phyloP scores from a whole-genome alignment of 2,113 vertebrate species.

The Pavo muticus region DNA sequence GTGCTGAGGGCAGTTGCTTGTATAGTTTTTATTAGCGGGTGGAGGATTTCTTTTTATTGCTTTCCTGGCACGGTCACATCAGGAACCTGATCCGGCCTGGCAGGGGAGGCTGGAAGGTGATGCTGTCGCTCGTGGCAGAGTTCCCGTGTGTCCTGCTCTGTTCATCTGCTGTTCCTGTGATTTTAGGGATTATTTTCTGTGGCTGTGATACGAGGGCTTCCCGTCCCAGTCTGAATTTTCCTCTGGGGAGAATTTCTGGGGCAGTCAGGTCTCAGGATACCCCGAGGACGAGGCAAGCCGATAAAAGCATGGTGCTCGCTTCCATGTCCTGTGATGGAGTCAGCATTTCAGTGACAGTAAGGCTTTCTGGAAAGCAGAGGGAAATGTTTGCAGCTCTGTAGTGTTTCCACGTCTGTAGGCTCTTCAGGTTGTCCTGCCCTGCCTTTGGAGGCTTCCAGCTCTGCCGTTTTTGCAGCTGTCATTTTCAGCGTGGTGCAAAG shows the following conservation, averaged over 20 bases:
- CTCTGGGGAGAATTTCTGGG: background rate
- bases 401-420: too few species aligned
- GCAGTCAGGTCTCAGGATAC: accelerated
- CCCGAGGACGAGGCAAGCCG: accelerated
- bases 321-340: background rate
- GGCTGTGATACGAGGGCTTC: background rate
- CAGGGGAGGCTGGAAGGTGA: background rate
- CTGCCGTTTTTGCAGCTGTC: too few species aligned
- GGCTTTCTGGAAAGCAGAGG: background rate
- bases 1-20: background rate
- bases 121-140: background rate
- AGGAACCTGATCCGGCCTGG: background rate
- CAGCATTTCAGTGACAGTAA: background rate
- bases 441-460: background rate
- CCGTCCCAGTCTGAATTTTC: background rate
- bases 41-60: background rate
- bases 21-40: background rate
- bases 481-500: background rate
- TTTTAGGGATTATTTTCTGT: background rate
- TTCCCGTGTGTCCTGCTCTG: accelerated
- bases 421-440: background rate
- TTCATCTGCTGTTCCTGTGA: background rate
- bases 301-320: background rate
- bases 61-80: background rate
- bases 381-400: background rate